Conservation (phyloP, 2,113 vertebrate species). For the Forbesichthys papilliferus region DNA sequence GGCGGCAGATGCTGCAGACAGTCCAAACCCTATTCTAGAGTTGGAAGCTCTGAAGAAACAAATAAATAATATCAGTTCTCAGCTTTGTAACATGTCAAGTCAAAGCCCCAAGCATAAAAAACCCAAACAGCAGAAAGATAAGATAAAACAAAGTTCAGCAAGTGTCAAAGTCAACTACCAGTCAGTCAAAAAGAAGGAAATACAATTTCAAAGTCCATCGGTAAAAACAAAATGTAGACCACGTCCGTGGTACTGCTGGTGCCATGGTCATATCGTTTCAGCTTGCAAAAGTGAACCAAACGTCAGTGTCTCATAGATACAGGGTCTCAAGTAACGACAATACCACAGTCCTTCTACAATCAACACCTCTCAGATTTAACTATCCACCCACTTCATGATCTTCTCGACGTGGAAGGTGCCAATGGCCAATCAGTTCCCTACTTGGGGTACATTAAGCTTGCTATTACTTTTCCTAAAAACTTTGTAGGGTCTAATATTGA, state of each 20-base stretch:
- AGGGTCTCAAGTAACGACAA: constrained; percentile 1
- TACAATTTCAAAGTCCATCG: too few species aligned
- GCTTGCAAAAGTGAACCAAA: too few species aligned
- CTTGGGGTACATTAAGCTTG: not conserved
- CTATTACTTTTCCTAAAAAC: not conserved
- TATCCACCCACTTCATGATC: not conserved
- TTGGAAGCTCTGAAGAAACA: not conserved
- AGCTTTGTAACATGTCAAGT: too few species aligned
- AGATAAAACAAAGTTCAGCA: too few species aligned
- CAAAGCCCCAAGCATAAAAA: too few species aligned
- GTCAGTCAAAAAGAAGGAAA: too few species aligned
- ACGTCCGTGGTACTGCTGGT: too few species aligned
- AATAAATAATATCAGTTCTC: not conserved
- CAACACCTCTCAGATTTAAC: not conserved
- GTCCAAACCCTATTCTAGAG: not conserved
- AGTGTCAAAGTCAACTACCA: too few species aligned
- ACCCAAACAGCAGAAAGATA: too few species aligned
- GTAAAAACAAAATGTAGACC: too few species aligned
- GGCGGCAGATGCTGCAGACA: not conserved
- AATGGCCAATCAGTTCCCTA: constrained; percentile 4
- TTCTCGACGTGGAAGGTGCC: constrained; percentile 1
- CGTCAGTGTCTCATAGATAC: not conserved
- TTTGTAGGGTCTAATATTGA: constrained; percentile 1
- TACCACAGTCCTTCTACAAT: not conserved
- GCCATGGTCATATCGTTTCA: too few species aligned